A percentile compares a stretch with the other conserved stretches of the same genome.
Conservation (phyloP, 2,797 vertebrate genomes). For the Hippopotamyrus pictus region DNA sequence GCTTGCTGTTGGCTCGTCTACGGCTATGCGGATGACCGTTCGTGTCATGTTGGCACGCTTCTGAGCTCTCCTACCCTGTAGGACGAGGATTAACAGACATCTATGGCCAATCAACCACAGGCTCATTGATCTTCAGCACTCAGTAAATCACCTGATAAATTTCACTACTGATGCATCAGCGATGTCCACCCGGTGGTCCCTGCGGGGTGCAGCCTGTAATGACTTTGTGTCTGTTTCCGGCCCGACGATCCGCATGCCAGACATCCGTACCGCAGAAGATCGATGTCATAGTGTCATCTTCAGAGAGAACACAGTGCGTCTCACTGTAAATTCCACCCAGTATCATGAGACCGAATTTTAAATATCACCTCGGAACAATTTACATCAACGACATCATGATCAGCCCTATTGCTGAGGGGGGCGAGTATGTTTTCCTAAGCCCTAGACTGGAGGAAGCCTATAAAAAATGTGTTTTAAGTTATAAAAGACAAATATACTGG, state of each 20-base stretch:
- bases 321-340: neutral
- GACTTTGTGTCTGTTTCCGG: neutral
- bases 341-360: neutral
- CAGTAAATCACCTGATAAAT: slow-evolving; percentile 3
- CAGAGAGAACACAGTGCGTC: neutral
- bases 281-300: neutral
- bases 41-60: neutral
- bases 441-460: neutral
- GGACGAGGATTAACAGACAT: neutral
- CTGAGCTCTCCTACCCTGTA: neutral
- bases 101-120: neutral
- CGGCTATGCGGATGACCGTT: neutral
- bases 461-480: neutral
- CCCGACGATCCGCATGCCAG: neutral
- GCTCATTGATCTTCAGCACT: neutral
- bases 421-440: neutral
- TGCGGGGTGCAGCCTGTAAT: neutral
- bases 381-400: neutral
- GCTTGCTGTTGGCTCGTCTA: neutral
- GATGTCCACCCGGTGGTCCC: neutral
- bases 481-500: neutral
- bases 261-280: neutral
- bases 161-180: slow-evolving; percentile 6
- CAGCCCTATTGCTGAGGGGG: neutral
- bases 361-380: neutral